Percentiles rank a stretch among this genome's conserved stretches.
These are phyloP conservation scores for Sylvilagus bachmani DNA, from an alignment of 2,113 vertebrate genomes.

Conservation along the genomic window DNA sequence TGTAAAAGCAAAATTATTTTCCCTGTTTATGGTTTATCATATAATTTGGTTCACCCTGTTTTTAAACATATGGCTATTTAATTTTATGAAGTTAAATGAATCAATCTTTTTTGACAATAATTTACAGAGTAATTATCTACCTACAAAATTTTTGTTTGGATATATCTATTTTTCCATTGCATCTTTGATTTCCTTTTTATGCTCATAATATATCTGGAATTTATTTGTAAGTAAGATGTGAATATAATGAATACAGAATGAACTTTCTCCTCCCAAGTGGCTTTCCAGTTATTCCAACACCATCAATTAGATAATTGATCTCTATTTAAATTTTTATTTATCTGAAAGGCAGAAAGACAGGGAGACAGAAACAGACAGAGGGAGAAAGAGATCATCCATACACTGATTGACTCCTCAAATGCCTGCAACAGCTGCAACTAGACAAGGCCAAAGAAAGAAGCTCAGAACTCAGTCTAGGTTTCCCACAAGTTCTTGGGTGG, in stretches of 20 bases:
- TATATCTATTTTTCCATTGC: background rate
- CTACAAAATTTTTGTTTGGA: slow-evolving; percentile 24
- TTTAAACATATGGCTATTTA: background rate
- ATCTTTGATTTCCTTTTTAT: background rate
- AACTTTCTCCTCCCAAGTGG: background rate
- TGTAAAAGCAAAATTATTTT: background rate
- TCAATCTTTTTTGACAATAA: background rate
- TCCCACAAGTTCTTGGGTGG: no score
- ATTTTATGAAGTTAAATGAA: background rate
- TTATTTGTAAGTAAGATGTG: background rate
- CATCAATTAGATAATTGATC: background rate
- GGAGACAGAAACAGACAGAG: no score
- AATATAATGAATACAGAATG: background rate
- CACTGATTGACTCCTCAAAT: no score
- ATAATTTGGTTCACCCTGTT: background rate
- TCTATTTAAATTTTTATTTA: no score
- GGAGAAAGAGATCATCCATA: no score
- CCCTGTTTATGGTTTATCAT: background rate
- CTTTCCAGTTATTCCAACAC: background rate
- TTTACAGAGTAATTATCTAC: background rate
- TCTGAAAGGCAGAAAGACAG: no score
- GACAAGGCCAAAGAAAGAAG: no score
- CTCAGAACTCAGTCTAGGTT: no score
- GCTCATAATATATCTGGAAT: background rate
- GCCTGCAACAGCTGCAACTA: no score